Percentiles rank a stretch among this genome's conserved stretches.
Conservation (phyloP, 2,113 vertebrate species). For the Rutilus rutilus region DNA sequence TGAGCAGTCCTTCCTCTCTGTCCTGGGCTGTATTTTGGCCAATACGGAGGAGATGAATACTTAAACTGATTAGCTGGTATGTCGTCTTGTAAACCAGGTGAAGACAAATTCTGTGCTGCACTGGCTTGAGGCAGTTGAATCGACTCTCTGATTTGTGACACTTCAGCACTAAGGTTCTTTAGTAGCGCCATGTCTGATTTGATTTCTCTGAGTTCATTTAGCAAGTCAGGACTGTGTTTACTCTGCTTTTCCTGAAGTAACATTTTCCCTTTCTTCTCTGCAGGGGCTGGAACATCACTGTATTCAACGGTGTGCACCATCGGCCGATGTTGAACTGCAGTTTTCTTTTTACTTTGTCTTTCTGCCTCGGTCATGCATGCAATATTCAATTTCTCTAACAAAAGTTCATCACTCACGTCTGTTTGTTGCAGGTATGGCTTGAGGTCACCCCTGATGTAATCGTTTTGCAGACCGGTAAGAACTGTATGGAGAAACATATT, state of each 20-base stretch:
- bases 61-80: not conserved
- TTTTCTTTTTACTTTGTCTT: not conserved
- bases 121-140: not conserved
- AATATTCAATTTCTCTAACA: not conserved
- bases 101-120: not conserved
- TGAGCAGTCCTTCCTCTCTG: too few relatives aligned
- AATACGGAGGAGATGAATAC: not conserved
- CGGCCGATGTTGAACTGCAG: not conserved
- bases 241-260: constrained; percentile 1
- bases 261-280: not conserved
- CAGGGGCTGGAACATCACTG: not conserved
- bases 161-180: constrained; percentile 13
- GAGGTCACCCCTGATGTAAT: not conserved
- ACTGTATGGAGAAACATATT: constrained; percentile 38
- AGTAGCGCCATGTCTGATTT: constrained; percentile 4
- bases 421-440: not conserved
- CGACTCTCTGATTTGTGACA: constrained; percentile 24
- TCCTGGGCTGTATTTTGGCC: too few relatives aligned
- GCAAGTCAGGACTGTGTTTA: not conserved
- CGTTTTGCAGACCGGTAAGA: not conserved
- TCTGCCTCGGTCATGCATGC: not conserved
- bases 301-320: not conserved
- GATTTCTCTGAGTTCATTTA: not conserved
- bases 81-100: not conserved
- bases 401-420: not conserved